phyloP scores from a whole-genome alignment of 1,140 invertebrate species.

The Branchinecta lindahli region DNA sequence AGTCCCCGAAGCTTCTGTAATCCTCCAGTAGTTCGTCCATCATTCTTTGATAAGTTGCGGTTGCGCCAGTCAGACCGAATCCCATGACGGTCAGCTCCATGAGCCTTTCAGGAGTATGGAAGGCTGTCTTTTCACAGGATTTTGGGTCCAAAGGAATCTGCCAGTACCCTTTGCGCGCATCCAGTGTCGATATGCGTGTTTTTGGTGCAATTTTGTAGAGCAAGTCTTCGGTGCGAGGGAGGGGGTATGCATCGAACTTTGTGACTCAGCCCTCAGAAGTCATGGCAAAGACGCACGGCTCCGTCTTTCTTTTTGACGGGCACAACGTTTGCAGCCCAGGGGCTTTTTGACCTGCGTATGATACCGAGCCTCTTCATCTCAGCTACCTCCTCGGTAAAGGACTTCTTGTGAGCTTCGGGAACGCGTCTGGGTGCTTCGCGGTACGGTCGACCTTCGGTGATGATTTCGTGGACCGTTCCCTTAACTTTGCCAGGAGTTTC shows the following conservation, averaged over 20 bases:
- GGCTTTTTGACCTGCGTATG: slow-evolving; percentile 14
- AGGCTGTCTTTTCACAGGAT: no score
- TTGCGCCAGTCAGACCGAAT: slow-evolving; percentile 30
- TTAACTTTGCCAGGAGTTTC: no score
- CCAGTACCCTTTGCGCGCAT: no score
- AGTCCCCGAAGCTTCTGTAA: slow-evolving; percentile 26
- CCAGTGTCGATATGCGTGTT: no score
- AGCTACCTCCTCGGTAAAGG: neutral
- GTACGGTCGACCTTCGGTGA: neutral
- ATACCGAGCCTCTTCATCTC: slow-evolving; percentile 14
- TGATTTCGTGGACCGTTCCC: no score
- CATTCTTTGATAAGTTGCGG: slow-evolving; percentile 30
- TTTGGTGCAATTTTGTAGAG: slow-evolving; percentile 27
- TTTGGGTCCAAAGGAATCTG: no score
- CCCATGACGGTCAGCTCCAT: slow-evolving; percentile 23
- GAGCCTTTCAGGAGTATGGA: no score
- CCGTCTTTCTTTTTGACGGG: slow-evolving; percentile 31
- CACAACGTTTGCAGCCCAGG: slow-evolving; percentile 27
- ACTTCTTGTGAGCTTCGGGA: neutral
- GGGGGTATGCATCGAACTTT: slow-evolving; percentile 30
- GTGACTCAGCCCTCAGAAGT: slow-evolving; percentile 31
- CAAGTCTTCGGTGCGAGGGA: slow-evolving; percentile 33
- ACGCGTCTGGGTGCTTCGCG: slow-evolving; percentile 1
- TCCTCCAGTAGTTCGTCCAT: slow-evolving; percentile 27
- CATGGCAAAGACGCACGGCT: slow-evolving; percentile 30